phyloP scores from a whole-genome alignment of 1,140 invertebrate genomes.

The Trigoniulus corallinus region DNA sequence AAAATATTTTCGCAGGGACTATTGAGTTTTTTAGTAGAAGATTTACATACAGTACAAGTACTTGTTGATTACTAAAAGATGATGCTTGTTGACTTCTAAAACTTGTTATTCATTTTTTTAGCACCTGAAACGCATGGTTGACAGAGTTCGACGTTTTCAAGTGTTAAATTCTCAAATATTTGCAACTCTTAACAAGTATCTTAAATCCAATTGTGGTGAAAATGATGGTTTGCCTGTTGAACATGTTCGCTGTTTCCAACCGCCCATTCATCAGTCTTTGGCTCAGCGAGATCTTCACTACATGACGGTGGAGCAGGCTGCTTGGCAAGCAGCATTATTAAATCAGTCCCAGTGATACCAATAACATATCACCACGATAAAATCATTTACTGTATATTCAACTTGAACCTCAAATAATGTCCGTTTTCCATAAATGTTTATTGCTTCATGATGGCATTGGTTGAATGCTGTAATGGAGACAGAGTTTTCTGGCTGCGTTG shows the following conservation, averaged over 20 bases:
- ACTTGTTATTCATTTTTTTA: slow-evolving; percentile 30
- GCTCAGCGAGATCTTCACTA: slow-evolving; percentile 15
- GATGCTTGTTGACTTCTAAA: not conserved
- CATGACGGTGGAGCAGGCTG: slow-evolving; percentile 14
- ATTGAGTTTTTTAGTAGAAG: no score
- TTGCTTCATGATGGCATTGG: no score
- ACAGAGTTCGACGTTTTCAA: slow-evolving; percentile 92
- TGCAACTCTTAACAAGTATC: slow-evolving; percentile 88
- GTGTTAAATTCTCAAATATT: slow-evolving; percentile 98
- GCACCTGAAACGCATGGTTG: slow-evolving; percentile 92
- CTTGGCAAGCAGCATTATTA: not conserved
- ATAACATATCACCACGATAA: not conserved
- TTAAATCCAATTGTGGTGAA: slow-evolving; percentile 56
- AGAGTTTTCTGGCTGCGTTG: no score
- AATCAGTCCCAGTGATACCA: not conserved
- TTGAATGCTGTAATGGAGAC: no score
- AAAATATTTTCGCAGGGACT: no score
- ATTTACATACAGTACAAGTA: no score
- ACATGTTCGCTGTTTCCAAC: slow-evolving; percentile 92
- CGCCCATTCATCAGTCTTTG: slow-evolving; percentile 63
- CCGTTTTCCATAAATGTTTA: no score
- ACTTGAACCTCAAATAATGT: no score
- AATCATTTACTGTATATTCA: no score
- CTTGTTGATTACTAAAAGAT: not conserved
- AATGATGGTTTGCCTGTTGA: slow-evolving; percentile 76